A percentile compares a stretch with the other conserved stretches of the same genome.
These are phyloP conservation scores for Palythoa caribaeorum DNA, from an alignment of 92 coral and sea anemone species.

Conservation along the genomic window DNA sequence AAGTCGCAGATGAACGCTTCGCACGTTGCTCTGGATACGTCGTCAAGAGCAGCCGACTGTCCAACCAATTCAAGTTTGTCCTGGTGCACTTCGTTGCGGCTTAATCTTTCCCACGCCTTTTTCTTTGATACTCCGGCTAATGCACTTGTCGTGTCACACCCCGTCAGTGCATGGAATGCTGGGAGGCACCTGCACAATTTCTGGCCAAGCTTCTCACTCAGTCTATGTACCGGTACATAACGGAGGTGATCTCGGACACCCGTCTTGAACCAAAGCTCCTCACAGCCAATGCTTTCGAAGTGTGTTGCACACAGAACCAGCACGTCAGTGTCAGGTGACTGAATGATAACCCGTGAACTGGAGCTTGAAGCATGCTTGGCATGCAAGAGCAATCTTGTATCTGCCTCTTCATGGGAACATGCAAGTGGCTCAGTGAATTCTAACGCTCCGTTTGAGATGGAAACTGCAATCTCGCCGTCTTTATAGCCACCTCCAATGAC, in stretches of 20 bases:
- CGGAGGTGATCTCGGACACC: constrained; percentile 37
- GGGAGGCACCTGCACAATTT: constrained; percentile 43
- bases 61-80: constrained; percentile 58
- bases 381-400: constrained; percentile 40
- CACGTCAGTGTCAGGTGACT: constrained; percentile 57
- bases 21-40: constrained; percentile 23
- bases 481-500: neutral
- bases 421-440: neutral
- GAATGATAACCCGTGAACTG: neutral
- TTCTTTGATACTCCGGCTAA: constrained; percentile 60
- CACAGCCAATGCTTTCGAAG: constrained; percentile 27
- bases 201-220: constrained; percentile 24
- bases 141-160: constrained; percentile 68
- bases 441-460: neutral
- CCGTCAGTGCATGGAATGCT: constrained; percentile 64
- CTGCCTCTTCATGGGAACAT: neutral
- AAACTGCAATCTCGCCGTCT: neutral
- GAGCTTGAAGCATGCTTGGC: constrained; percentile 37
- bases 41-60: constrained; percentile 20
- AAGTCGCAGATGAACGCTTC: constrained; percentile 66
- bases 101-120: constrained; percentile 53
- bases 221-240: constrained; percentile 46
- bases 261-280: constrained; percentile 55
- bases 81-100: constrained; percentile 41
- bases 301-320: constrained; percentile 51